Evolutionary conservation across 2,888 invertebrate species (phyloP), one percentile per base, ranked within the genome.

Genomic region (Hyposoter didymator): DNA sequence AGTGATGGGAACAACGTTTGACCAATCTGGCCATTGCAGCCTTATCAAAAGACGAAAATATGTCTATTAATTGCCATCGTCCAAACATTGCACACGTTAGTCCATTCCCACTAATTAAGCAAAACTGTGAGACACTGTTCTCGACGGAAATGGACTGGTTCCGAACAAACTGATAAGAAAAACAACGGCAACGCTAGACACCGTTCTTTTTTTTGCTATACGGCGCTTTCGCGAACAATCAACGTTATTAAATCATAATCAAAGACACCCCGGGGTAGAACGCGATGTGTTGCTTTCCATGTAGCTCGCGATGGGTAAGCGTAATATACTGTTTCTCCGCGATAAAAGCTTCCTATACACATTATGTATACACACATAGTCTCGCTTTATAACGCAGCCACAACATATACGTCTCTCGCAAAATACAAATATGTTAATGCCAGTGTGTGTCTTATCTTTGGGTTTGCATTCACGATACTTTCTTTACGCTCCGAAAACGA

Each of bases 161-260:
- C 1, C 12, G 22, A 55, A 2, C 12, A 55, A 12, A 12, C 8
- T 55, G 22, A 28, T 55, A 12, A 55, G 55, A 66, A 12, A 14
- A 69, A 45, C 45, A 14, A 28, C 19, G 6, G 47, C 8, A 10
- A 32, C 49, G 70, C 17, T 28, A 69, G 32, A 78, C 52, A 69
- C 14, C 4, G 43, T 43, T 17, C 14, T 59, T 78, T 70, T 47
- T 45, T 28, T 62, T 45, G 74, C 43, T 35, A 28, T 28, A 35
- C 17, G 22, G 8, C 45, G 10, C 45, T 73, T 78, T 55, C 32
- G n/a, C 73, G 70, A 66, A 67, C 79, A 80, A 85, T 84, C 69
- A 78, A 83, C 72, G 47, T 82, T 76, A 87, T 55, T 87, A 84
- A 84, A 85, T 84, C 82, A 87, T 87, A 87, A 87, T 87, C 82